phyloP scores from a whole-genome alignment of 2,888 invertebrate species.

The Protophormia terraenovae region DNA sequence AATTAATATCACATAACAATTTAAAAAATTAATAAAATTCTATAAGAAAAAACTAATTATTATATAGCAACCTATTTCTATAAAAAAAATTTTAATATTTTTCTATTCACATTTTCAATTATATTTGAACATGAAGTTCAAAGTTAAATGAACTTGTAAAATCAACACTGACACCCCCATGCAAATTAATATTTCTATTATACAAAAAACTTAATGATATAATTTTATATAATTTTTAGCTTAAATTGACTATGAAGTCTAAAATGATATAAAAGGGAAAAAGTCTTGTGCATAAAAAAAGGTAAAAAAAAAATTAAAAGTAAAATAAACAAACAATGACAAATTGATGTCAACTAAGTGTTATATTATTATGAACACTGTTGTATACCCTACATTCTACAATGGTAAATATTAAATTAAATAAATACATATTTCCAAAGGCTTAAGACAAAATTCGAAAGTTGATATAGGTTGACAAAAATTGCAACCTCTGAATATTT shows the following conservation, averaged over 20 bases:
- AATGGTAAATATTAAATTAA: neutral
- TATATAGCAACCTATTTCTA: no score
- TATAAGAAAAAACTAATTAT: no score
- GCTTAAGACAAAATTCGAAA: no score
- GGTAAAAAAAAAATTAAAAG: neutral
- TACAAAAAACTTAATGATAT: constrained; percentile 11
- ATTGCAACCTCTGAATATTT: no score
- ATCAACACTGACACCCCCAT: constrained; percentile 1
- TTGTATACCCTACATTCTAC: neutral
- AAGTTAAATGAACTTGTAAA: constrained; percentile 56
- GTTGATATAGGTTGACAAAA: no score
- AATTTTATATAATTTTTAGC: constrained; percentile 44
- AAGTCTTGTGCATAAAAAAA: neutral
- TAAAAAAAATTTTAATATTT: no score
- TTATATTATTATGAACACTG: neutral
- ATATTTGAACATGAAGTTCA: neutral
- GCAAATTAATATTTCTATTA: constrained; percentile 18
- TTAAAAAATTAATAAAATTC: no score
- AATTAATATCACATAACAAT: no score
- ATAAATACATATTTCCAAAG: no score
- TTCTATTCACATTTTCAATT: no score
- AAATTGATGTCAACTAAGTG: neutral
- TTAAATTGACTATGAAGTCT: constrained; percentile 51
- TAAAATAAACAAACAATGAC: neutral
- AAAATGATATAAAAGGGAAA: neutral